These are phyloP conservation scores for Drosophila longiperda DNA, from an alignment of 2,888 invertebrate genomes.

Conservation along the genomic window DNA sequence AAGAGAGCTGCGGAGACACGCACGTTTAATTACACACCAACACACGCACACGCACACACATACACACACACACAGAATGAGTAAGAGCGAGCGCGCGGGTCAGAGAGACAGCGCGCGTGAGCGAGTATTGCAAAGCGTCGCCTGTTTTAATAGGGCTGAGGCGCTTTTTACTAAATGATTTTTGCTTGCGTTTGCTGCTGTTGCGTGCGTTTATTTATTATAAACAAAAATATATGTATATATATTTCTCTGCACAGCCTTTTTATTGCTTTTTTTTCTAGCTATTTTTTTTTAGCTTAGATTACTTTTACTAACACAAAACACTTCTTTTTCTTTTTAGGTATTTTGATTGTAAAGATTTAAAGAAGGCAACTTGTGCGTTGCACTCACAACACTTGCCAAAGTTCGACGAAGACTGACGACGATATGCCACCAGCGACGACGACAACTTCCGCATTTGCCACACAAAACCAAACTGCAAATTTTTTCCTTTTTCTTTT, in stretches of 20 bases:
- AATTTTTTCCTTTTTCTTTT: conserved; percentile 12
- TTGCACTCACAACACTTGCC: conserved; percentile 62
- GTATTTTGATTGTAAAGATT: conserved; percentile 29
- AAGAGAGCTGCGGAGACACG: conserved; percentile 46
- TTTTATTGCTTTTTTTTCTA: conserved; percentile 25
- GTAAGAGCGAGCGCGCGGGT: conserved; percentile 16
- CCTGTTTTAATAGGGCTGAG: conserved; percentile 48
- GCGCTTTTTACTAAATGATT: conserved; percentile 46
- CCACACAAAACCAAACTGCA: conserved; percentile 53
- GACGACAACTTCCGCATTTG: conserved; percentile 74
- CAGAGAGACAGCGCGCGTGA: conserved; percentile 9
- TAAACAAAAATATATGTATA: conserved; percentile 42
- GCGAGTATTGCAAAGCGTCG: conserved; percentile 43
- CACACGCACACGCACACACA: conserved; percentile 29
- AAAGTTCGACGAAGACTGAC: conserved; percentile 66
- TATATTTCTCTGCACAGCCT: conserved; percentile 26
- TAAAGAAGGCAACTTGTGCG: conserved; percentile 46
- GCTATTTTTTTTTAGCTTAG: not conserved
- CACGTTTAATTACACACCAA: conserved; percentile 61
- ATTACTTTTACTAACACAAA: conserved; percentile 41
- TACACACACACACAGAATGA: conserved; percentile 24
- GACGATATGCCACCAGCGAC: conserved; percentile 51
- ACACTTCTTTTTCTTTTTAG: conserved; percentile 8
- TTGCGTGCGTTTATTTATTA: conserved; percentile 21
- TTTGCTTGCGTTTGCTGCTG: conserved; percentile 42